Evolutionary conservation across 2,797 vertebrate species (phyloP), one percentile per base, ranked within the genome.

Genomic region (Arctocebus calabarensis): DNA sequence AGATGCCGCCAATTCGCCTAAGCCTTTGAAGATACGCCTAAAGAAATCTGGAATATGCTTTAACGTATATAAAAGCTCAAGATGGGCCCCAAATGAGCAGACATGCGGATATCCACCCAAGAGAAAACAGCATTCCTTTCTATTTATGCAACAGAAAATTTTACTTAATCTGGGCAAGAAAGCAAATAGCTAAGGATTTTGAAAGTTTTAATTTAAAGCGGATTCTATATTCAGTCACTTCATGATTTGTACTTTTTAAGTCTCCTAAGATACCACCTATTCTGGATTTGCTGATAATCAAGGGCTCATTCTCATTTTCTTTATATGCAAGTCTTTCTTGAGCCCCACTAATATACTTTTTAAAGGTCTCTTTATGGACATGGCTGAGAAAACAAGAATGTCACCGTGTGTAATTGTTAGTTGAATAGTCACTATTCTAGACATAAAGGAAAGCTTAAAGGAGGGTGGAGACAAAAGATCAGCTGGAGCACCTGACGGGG

Each of bases 361-460:
- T 83, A 81, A 87, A 88, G 23, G 70, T 37, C 40, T 92, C 66
- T 87, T 1, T 75, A 84, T 57, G 66, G 84, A 84, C 68, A 12
- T 3, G 5, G 83, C 78, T 43, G 84, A 79, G 81, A 87, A 92
- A 81, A 62, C 77, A 73, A 93, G 70, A 81, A 77, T 75, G 83
- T 77, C 84, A 52, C 79, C 66, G 43, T 66, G 29, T n/a, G 19
- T 43, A 79, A 68, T 25, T 62, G 64, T 81, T 88, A 55, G 3
- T 25, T 14, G 70, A 84, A 43, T 29, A 88, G 73, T 86, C 23
- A 17, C 59, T 74, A 9, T 83, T 81, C 68, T 16, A 32, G 40
- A 40, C 37, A 43, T 10, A 16, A 61, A 45, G 79, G 40, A 73
- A 88, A 94, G 19, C 89, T 57, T 75, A 23, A 89, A 75, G 64